phyloP scores from a whole-genome alignment of 1,140 invertebrate genomes.

The Aphelinus certus region DNA sequence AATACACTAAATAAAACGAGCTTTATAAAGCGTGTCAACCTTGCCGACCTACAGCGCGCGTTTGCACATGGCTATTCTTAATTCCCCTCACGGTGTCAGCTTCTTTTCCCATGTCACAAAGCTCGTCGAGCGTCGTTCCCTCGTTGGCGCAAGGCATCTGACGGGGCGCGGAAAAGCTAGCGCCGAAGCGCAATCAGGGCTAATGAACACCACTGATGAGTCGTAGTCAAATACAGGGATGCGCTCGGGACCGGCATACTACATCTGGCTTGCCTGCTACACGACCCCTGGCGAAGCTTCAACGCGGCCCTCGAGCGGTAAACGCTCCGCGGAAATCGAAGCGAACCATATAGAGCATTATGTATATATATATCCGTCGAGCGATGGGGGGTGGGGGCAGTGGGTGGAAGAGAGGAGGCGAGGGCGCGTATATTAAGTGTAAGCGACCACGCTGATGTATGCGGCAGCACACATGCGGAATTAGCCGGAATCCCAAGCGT shows the following conservation, averaged over 20 bases:
- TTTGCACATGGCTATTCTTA: no score
- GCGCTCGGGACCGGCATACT: no score
- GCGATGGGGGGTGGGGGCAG: background rate
- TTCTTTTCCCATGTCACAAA: no score
- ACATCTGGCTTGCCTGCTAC: background rate
- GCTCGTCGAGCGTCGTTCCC: no score
- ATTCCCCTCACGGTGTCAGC: no score
- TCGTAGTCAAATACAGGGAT: background rate
- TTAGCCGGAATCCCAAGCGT: slow-evolving; percentile 39
- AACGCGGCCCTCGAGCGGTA: background rate
- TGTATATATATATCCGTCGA: background rate
- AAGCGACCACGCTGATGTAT: slow-evolving; percentile 39
- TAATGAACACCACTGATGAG: background rate
- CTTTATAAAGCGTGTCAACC: no score
- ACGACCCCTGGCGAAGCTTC: background rate
- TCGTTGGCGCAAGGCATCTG: background rate
- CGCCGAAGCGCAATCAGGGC: background rate
- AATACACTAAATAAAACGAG: no score
- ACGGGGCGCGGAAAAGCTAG: background rate
- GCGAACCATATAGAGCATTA: background rate
- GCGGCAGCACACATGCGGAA: slow-evolving; percentile 41
- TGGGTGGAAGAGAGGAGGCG: background rate
- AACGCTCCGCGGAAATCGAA: slow-evolving; percentile 23
- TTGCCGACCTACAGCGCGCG: no score
- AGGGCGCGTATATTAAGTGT: slow-evolving; percentile 20